Evolutionary conservation across 2,888 invertebrate species (phyloP).

Genomic region (Mantis religiosa): DNA sequence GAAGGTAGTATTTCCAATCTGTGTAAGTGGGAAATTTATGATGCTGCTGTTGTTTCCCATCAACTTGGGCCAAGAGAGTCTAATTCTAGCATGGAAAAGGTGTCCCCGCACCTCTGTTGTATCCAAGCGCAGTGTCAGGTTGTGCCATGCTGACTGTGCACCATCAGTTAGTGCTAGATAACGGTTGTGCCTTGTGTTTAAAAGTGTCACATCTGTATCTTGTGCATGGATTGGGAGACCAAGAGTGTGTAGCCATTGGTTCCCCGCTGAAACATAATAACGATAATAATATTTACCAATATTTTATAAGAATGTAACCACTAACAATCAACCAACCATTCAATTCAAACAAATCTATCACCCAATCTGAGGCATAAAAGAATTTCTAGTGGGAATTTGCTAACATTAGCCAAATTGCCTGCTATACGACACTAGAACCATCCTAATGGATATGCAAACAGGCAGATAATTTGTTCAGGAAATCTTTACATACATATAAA

Average conservation of each 20-base stretch:
- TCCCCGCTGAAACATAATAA: constrained; percentile 50
- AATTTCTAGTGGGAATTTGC: too few relatives aligned
- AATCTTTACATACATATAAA: too few relatives aligned
- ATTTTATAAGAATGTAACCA: too few relatives aligned
- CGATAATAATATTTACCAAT: background rate
- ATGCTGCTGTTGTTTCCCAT: constrained; percentile 46
- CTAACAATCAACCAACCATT: too few relatives aligned
- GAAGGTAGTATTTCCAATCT: constrained; percentile 64
- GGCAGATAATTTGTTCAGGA: too few relatives aligned
- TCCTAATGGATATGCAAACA: too few relatives aligned
- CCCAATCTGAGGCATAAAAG: too few relatives aligned
- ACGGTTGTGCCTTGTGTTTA: constrained; percentile 58
- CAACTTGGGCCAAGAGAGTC: constrained; percentile 64
- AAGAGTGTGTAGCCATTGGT: constrained; percentile 64
- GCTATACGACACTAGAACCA: too few relatives aligned
- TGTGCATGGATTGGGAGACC: constrained; percentile 60
- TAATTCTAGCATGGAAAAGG: constrained; percentile 56
- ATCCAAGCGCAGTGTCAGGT: constrained; percentile 70
- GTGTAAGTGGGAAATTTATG: constrained; percentile 66
- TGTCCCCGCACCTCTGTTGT: constrained; percentile 60
- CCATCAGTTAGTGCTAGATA: constrained; percentile 52
- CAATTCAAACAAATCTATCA: too few relatives aligned
- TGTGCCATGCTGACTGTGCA: constrained; percentile 52
- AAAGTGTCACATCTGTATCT: constrained; percentile 65
- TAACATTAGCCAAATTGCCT: too few relatives aligned